phyloP scores from a whole-genome alignment of 2,797 vertebrate genomes.

The Pterois miles region DNA sequence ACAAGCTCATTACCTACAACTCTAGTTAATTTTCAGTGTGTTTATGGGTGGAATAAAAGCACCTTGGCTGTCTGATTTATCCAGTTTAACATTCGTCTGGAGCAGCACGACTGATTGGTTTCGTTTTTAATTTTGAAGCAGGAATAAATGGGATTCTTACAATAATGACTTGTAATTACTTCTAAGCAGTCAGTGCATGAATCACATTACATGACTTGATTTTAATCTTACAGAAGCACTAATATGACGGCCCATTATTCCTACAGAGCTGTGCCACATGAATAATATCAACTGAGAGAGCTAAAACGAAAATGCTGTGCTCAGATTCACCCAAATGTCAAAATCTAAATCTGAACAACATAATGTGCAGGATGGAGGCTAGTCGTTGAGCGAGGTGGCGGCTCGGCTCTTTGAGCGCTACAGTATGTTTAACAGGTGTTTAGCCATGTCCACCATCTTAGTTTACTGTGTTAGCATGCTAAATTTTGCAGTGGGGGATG shows the following conservation, averaged over 20 bases:
- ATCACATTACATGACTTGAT: background rate
- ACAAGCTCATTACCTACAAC: background rate
- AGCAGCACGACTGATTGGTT: background rate
- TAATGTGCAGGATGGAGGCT: too few species aligned
- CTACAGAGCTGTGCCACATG: background rate
- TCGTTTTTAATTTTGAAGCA: background rate
- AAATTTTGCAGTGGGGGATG: too few species aligned
- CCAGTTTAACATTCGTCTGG: background rate
- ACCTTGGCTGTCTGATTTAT: background rate
- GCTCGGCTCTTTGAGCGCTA: too few species aligned
- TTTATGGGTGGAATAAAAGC: background rate
- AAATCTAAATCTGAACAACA: too few species aligned
- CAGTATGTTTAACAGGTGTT: too few species aligned
- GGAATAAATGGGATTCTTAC: too few species aligned
- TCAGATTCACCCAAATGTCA: background rate
- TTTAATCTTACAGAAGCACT: background rate
- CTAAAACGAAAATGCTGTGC: background rate
- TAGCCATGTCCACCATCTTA: too few species aligned
- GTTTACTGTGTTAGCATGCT: too few species aligned
- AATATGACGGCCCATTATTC: background rate
- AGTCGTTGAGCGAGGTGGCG: too few species aligned
- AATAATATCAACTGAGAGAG: background rate
- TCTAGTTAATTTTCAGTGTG: background rate
- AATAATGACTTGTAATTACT: background rate
- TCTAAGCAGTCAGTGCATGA: background rate